phyloP scores from a whole-genome alignment of 2,888 invertebrate genomes.

The Chymomyza amoena region DNA sequence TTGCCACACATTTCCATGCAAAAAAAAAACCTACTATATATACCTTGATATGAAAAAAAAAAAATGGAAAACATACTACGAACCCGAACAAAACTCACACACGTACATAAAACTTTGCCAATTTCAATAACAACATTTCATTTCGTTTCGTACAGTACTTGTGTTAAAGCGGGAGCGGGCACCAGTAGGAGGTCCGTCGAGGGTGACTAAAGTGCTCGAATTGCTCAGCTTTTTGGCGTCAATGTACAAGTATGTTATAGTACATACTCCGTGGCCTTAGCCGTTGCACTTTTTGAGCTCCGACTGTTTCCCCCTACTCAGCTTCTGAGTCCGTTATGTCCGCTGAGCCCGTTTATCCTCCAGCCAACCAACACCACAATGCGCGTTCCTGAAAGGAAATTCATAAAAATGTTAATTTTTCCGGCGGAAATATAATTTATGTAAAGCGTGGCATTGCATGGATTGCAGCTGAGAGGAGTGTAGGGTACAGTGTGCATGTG shows the following conservation, averaged over 20 bases:
- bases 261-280: conserved; percentile 30
- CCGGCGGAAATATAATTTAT: conserved; percentile 73
- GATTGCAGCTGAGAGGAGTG: conserved; percentile 8
- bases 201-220: conserved; percentile 1
- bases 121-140: conserved; percentile 70
- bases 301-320: too few relatives aligned
- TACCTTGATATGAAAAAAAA: not conserved
- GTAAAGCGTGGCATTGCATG: conserved; percentile 70
- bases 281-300: not conserved
- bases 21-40: not conserved
- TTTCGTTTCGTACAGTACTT: conserved; percentile 52
- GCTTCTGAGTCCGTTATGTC: too few relatives aligned
- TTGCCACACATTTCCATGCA: not conserved
- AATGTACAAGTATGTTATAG: conserved; percentile 43
- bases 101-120: conserved; percentile 69
- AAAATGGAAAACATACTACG: not conserved
- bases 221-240: conserved; percentile 50
- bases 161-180: conserved; percentile 20
- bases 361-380: not conserved
- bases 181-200: conserved; percentile 17
- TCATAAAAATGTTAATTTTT: conserved; percentile 74
- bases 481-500: not conserved
- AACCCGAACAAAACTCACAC: conserved; percentile 19
- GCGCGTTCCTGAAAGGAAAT: conserved; percentile 60
- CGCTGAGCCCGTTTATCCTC: not conserved